Base-by-base conservation (phyloP, 2,888 invertebrate species). In the Bruchidius siliquastri region DNA sequence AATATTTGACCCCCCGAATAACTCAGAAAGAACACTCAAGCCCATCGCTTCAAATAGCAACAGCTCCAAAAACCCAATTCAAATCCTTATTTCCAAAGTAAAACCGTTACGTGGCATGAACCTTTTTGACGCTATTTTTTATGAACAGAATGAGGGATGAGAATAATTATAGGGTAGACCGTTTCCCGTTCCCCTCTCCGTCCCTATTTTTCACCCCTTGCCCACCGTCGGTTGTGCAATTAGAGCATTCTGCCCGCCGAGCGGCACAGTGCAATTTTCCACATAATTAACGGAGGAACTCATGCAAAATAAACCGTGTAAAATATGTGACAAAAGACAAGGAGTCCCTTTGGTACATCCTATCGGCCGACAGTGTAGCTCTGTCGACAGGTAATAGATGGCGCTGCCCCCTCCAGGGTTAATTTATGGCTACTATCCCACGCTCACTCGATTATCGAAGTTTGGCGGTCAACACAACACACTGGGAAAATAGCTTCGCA, bases 241-340 rank as follows among this genome's bases (percentile, higher is more conserved):
- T 49, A 49, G 49, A 49, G 49, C 49, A 49, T 49, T 49, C 49
- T 49, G 49, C 49, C 49, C 49, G 49, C 13, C 49, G 49, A 49
- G 49, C 49, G 49, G 49, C 49, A 49, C 49, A 49, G 13, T 49
- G 68, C 68, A 75, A 75, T 74, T 72, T 71, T 73, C 74, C 71
- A 72, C 70, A 71, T 79, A 79, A 79, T 81, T 79, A 78, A 75
- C 76, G 75, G 75, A 76, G 76, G 77, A 73, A 79, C 71, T 75
- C 77, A 77, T 75, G 77, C 79, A 77, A 79, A 80, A 78, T 75
- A 73, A 77, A 76, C 76, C 69, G 70, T 73, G 77, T 80, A 77
- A 81, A 80, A 79, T 79, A 75, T 78, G 75, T 72, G 77, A 79
- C 80, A 80, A 80, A 79, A 80, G 80, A 79, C 78, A 77, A 49